These are phyloP conservation scores for Genyomyrus donnyi DNA, from an alignment of 2,113 vertebrate genomes.

Conservation along the genomic window DNA sequence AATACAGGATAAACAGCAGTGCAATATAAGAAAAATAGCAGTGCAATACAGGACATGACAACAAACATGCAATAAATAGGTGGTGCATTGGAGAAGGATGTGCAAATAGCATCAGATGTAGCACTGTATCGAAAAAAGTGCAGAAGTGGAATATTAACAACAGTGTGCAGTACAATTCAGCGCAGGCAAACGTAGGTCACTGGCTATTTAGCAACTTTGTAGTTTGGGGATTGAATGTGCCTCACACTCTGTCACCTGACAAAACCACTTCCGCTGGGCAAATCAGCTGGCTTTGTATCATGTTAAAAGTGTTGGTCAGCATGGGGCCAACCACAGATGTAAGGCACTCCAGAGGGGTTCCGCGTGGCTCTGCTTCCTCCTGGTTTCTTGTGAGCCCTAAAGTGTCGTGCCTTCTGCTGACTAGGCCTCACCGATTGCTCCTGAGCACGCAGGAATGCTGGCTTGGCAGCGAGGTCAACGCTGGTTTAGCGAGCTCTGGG, in stretches of 20 bases:
- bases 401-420: background rate
- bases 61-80: background rate
- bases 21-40: background rate
- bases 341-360: background rate
- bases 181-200: background rate
- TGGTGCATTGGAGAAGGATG: background rate
- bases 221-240: background rate
- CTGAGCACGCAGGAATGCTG: background rate
- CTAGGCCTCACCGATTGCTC: background rate
- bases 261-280: background rate
- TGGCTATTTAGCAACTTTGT: background rate
- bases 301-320: background rate
- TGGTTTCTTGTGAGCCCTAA: background rate
- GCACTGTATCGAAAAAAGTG: background rate
- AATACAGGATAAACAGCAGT: background rate
- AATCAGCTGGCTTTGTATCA: background rate
- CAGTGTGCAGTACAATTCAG: background rate
- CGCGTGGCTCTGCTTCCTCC: background rate
- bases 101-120: background rate
- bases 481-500: background rate
- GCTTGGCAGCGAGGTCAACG: background rate
- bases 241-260: background rate
- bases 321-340: background rate
- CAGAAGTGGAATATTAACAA: background rate
- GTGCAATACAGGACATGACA: background rate